A percentile compares a stretch with the other conserved stretches of the same genome.
Evolutionary conservation across 2,797 vertebrate genomes (phyloP).

Genomic region (Dendrocincla fuliginosa): DNA sequence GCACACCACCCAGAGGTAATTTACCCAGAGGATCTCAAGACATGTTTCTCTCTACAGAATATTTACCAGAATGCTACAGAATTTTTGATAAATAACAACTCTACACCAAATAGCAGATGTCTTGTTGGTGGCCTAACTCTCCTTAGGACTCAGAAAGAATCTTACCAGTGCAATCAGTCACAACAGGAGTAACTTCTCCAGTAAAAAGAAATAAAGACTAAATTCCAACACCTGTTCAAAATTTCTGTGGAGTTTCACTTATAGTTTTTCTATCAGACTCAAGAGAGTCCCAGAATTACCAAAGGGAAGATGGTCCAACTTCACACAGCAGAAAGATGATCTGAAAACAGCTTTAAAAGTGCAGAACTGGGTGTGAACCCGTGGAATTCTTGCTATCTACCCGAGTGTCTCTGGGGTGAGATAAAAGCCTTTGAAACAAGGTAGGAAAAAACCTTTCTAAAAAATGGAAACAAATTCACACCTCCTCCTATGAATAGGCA

Average conservation of each 20-base stretch:
- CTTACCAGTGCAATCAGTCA: not conserved
- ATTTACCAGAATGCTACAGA: not conserved
- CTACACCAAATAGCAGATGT: not conserved
- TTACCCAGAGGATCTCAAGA: not conserved
- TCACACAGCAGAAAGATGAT: not conserved
- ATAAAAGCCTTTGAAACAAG: conserved; percentile 2
- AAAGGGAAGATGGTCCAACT: not conserved
- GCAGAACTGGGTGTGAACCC: not conserved
- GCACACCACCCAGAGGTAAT: not conserved
- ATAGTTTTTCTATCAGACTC: not conserved
- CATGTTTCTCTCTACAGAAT: not conserved
- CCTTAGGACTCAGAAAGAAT: not conserved
- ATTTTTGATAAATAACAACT: not conserved
- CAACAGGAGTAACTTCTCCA: not conserved
- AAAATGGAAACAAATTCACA: not conserved
- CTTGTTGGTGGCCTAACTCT: not conserved
- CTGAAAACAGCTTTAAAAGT: not conserved
- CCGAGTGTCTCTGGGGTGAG: not conserved
- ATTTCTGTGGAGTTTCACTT: not conserved
- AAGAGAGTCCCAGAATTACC: not conserved
- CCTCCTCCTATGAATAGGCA: not conserved
- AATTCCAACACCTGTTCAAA: not conserved
- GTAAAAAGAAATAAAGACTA: not conserved
- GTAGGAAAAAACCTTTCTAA: not conserved
- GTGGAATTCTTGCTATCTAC: not conserved